Evolutionary conservation across 1,140 invertebrate genomes (phyloP).

Genomic region (Platyscapa corneri): DNA sequence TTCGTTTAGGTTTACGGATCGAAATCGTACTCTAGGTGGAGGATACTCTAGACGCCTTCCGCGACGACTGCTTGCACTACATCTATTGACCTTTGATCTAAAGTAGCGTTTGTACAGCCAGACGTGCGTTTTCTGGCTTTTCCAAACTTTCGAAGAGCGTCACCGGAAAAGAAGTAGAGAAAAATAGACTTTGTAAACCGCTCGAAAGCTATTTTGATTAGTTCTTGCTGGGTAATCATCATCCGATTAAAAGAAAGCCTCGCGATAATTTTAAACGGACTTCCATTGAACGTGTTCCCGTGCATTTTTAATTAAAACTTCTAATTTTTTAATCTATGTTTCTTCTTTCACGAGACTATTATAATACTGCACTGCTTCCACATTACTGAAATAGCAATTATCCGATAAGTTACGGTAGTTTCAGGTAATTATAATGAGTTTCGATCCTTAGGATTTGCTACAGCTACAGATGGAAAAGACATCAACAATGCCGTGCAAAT

Average conservation of each 20-base stretch:
- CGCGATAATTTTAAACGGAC: too few species aligned
- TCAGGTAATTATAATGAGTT: background rate
- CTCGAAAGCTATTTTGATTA: background rate
- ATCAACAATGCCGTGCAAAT: background rate
- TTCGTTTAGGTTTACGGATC: background rate
- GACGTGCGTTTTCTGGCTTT: background rate
- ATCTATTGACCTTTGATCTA: background rate
- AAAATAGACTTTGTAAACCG: background rate
- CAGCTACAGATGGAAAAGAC: background rate
- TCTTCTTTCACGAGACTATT: too few species aligned
- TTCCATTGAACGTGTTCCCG: too few species aligned
- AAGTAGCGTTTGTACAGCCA: background rate
- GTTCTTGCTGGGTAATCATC: too few species aligned
- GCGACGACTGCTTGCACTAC: background rate
- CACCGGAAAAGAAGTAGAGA: background rate
- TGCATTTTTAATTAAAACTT: too few species aligned
- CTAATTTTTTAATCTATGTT: too few species aligned
- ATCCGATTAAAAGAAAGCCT: too few species aligned
- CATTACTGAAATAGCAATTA: background rate
- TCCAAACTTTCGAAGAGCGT: background rate
- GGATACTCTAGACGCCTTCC: background rate
- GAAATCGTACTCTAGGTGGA: background rate
- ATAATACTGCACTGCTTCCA: too few species aligned
- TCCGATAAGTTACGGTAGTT: background rate
- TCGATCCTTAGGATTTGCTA: background rate